Percentiles rank a stretch among this genome's conserved stretches.
phyloP scores from a whole-genome alignment of 2,888 invertebrate genomes.

The Athalia rosae region DNA sequence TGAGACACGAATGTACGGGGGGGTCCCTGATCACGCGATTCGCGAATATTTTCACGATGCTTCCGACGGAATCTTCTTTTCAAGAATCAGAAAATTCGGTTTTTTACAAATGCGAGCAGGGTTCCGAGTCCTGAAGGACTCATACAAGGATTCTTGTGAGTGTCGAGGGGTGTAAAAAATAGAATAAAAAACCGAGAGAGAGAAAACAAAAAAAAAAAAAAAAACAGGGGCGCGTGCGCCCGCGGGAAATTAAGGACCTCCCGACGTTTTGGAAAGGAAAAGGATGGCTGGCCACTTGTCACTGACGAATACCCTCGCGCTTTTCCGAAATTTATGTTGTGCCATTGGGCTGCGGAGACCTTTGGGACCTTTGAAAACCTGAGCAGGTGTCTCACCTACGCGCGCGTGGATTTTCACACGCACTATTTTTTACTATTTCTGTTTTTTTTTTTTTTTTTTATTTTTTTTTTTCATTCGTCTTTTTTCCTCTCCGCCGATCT shows the following conservation, averaged over 20 bases:
- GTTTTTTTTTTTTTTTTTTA: background rate
- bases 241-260: constrained; percentile 31
- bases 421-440: background rate
- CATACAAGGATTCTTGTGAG: too few species aligned
- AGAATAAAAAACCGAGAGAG: too few species aligned
- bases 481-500: too few species aligned
- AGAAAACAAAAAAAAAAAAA: background rate
- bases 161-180: background rate
- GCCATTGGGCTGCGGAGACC: constrained; percentile 14
- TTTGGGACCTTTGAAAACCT: constrained; percentile 33
- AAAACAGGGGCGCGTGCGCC: background rate
- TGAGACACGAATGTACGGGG: too few species aligned
- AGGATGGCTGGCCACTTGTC: constrained; percentile 33
- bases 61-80: too few species aligned
- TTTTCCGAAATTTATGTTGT: constrained; percentile 34
- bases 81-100: too few species aligned
- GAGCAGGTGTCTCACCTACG: constrained; percentile 31
- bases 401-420: constrained; percentile 31
- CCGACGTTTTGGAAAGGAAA: constrained; percentile 18
- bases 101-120: too few species aligned
- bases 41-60: too few species aligned
- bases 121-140: too few species aligned
- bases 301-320: constrained; percentile 32
- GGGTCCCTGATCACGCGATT: too few species aligned
- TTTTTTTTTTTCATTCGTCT: too few species aligned